Evolutionary conservation across 2,888 invertebrate species (phyloP), one percentile per base, ranked within the genome.

Genomic region (Odontomyia ornata): DNA sequence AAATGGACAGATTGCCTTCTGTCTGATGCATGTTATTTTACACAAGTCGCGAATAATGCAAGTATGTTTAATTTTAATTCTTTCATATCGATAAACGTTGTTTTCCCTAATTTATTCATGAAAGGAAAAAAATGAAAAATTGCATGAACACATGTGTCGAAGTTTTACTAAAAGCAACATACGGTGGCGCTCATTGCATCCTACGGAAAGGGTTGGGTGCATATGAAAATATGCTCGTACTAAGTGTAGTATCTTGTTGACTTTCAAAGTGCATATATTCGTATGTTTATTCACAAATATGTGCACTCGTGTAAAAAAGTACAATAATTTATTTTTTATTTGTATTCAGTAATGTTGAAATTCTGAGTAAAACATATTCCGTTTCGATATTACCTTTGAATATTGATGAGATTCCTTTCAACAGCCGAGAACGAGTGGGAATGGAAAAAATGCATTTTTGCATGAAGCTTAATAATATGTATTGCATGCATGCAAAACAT

Each of bases 401-500:
- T 64, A 64, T 64, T 64, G 30, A 64, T 64, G 64, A 64, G 64
- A 64, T 30, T 64, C 15, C 11, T 30, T 28, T 27, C 36, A 36
- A 36, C 36, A 36, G 3, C 9, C 36, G 36, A n/a, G n/a, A 36
- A 36, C 9, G 15, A n/a, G 13, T 52, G 52, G 3, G 52, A 52
- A 52, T 52, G 18, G n/a, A n/a, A 52, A 52, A 52, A 52, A 52
- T 52, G 52, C 52, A 52, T 52, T 52, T 52, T 18, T 52, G 18
- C 52, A 52, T 52, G 52, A 52, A 9, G 3, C 9, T 9, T n/a
- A n/a, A 30, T 27, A 25, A 2, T 52, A 52, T 52, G 52, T 52
- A 52, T 18, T 52, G 60, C n/a, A n/a, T 9, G 25, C 30, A 64
- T 64, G 64, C 9, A 60, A 64, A 64, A 64, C 36, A 36, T 5